Base-by-base conservation (phyloP, 1,140 invertebrate species). In the Drosophila micromelanica region DNA sequence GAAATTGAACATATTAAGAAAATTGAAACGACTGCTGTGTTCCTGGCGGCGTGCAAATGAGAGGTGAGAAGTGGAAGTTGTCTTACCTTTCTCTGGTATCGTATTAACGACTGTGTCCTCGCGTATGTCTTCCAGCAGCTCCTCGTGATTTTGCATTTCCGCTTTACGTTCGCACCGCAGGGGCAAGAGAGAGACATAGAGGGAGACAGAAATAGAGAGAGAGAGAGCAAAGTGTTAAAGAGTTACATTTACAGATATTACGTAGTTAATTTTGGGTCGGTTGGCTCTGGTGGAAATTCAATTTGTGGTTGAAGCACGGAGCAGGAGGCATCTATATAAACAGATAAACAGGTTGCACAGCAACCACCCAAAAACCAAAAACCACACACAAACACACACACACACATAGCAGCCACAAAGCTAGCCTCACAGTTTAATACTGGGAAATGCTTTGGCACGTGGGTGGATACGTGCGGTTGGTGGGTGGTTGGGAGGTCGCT, bases 81-180 rank as follows among this genome's bases (percentile, higher is more conserved):
- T 49, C 89, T 91, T 77, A 91, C 91, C 91, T 91, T 92, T 92
- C 57, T 91, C 91, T 49, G 91, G 91, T 76, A 92, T 91, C 51
- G 69, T 59, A 76, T 92, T 91, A 59, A 90, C 73, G 45, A 78
- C 80, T 42, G 89, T 82, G 63, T 92, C 91, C 54, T 92, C 91
- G 71, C 91, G 86, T 62, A 92, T 92, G 73, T 92, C 91, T 63
- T 92, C 91, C 27, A 92, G 89, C 61, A 91, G 67, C 68, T 92
- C 91, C 54, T 91, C 90, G 51, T 91, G 86, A 80, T 90, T 91
- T 90, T 91, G 81, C 90, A 91, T 91, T 79, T 91, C 90, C 76
- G 75, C 85, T 86, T 49, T 35, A 12, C 3, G 61, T 64, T 48
- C 54, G 42, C 59, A 54, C 35, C 8, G 9, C 32, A 9, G 2